A percentile compares a stretch with the other conserved stretches of the same genome.
These are phyloP conservation scores for Oreocharis arfaki DNA, from an alignment of 2,113 vertebrate genomes.

Conservation along the genomic window DNA sequence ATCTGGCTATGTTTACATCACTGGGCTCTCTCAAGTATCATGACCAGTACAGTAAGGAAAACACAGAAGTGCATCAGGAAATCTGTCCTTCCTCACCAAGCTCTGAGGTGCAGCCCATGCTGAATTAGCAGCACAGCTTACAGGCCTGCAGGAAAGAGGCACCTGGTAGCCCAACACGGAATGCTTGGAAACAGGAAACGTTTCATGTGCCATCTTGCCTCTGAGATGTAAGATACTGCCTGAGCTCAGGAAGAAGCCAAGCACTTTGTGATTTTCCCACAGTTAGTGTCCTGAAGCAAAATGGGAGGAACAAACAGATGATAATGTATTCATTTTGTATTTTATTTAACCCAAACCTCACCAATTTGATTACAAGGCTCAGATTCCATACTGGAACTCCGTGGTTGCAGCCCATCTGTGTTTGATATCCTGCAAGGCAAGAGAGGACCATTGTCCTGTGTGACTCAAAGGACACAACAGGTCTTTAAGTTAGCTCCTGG, in stretches of 20 bases:
- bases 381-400: not conserved
- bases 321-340: not conserved
- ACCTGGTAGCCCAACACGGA: not conserved
- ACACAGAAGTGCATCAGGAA: not conserved
- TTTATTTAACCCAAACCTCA: not conserved
- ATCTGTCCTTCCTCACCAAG: not conserved
- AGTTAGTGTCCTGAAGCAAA: not conserved
- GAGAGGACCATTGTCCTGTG: not conserved
- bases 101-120: not conserved
- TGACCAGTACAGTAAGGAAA: not conserved
- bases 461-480: not conserved
- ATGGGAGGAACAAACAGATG: not conserved
- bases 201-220: not conserved
- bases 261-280: not conserved
- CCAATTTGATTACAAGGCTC: not conserved
- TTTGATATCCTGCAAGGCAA: not conserved
- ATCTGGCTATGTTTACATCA: not conserved
- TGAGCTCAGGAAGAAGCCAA: not conserved
- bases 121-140: not conserved
- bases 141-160: not conserved
- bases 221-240: not conserved
- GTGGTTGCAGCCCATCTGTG: not conserved
- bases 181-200: not conserved
- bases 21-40: not conserved
- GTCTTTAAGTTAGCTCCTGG: not conserved